These are phyloP conservation scores for Crotalus horridus DNA, from an alignment of 2,113 vertebrate species.

Conservation along the genomic window DNA sequence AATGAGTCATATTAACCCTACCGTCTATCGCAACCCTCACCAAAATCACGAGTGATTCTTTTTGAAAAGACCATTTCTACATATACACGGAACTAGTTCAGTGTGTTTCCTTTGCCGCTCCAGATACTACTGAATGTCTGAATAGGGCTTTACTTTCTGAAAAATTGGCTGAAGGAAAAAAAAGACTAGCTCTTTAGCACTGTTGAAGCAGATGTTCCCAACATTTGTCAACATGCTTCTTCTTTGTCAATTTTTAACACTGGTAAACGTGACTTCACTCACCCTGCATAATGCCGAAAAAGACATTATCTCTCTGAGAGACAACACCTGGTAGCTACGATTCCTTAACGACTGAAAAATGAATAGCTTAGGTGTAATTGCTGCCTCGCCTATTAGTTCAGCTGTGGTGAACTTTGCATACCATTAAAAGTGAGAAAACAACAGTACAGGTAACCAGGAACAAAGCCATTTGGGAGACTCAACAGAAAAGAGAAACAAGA, in stretches of 20 bases:
- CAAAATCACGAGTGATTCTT: not conserved
- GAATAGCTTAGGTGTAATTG: constrained; percentile 18
- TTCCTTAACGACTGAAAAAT: constrained; percentile 40
- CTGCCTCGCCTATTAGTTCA: constrained; percentile 37
- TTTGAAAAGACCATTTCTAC: not conserved
- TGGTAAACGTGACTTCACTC: constrained; percentile 43
- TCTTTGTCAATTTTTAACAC: not conserved
- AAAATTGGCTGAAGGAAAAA: not conserved
- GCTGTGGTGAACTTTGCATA: constrained; percentile 31
- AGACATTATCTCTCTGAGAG: constrained; percentile 9
- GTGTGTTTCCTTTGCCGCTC: not conserved
- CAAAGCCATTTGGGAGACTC: not conserved
- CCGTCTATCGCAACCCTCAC: too few relatives aligned
- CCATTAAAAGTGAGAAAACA: not conserved
- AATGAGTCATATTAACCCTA: not conserved
- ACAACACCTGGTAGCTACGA: constrained; percentile 26
- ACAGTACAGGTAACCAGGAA: not conserved
- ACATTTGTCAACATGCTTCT: not conserved
- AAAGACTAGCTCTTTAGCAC: not conserved
- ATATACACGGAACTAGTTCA: not conserved
- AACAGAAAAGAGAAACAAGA: not conserved
- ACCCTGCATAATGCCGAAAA: constrained; percentile 32
- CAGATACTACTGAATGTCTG: not conserved
- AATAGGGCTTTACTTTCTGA: not conserved
- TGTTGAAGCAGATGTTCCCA: not conserved